phyloP scores from a whole-genome alignment of 2,113 vertebrate species.

The Rhinolophus sinicus region DNA sequence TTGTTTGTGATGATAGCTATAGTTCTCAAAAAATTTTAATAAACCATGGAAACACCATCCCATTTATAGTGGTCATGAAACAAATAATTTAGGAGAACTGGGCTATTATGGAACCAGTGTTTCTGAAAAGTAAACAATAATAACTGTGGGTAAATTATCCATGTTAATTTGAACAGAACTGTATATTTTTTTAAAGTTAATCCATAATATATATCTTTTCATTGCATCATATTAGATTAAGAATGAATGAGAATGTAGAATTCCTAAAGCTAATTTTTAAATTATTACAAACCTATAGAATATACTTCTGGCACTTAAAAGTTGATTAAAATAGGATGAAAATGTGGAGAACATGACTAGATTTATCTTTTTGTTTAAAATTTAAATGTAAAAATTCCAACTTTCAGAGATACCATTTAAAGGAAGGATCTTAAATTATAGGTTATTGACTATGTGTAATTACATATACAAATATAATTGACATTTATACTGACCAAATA shows the following conservation, averaged over 20 bases:
- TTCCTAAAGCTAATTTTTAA: conserved; percentile 54
- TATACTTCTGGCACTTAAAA: background rate
- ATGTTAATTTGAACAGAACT: conserved; percentile 38
- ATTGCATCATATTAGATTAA: conserved; percentile 2
- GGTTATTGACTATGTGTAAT: background rate
- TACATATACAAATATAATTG: background rate
- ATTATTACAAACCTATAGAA: background rate
- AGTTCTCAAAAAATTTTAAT: conserved; percentile 15
- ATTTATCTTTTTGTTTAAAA: conserved; percentile 44
- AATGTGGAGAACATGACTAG: background rate
- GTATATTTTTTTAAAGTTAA: conserved; percentile 37
- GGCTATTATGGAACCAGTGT: background rate
- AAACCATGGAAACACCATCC: background rate
- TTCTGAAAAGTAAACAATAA: background rate
- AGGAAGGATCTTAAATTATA: conserved; percentile 25
- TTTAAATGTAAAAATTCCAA: conserved; percentile 52
- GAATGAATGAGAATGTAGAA: conserved; percentile 52
- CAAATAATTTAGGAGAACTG: conserved; percentile 35
- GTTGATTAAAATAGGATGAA: conserved; percentile 43
- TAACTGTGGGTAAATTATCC: conserved; percentile 11
- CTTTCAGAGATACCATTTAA: background rate
- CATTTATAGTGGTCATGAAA: conserved; percentile 18
- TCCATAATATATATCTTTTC: conserved; percentile 3
- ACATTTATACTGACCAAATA: conserved; percentile 37
- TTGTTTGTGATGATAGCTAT: conserved; percentile 41